Evolutionary conservation across 2,797 vertebrate species (phyloP).

Genomic region (Pangasius sanitwongsei): DNA sequence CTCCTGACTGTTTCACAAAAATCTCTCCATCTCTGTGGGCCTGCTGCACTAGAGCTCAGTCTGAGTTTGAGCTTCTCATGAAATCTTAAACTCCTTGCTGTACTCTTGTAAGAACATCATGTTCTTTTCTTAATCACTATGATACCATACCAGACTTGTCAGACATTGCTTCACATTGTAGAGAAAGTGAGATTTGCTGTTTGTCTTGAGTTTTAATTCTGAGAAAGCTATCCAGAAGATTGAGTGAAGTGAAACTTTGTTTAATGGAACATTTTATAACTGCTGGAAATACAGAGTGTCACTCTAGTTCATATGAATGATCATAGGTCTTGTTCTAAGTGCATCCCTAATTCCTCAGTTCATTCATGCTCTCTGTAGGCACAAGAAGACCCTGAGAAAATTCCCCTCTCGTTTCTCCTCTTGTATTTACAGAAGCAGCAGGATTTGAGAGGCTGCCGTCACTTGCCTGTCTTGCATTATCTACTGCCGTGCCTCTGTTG

Average conservation of each 20-base stretch:
- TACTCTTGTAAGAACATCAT: not conserved
- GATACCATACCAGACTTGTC: not conserved
- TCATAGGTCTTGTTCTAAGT: not conserved
- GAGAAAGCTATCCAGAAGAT: not conserved
- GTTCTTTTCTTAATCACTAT: not conserved
- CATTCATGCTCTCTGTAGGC: not conserved
- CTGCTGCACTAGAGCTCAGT: not conserved
- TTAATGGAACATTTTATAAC: not conserved
- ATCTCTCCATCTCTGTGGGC: not conserved
- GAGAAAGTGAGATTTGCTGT: not conserved
- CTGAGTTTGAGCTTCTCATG: constrained; percentile 7
- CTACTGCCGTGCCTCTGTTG: constrained; percentile 62
- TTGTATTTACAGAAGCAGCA: constrained; percentile 19
- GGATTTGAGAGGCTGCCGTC: constrained; percentile 15
- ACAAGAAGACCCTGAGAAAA: constrained; percentile 25
- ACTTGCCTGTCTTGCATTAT: constrained; percentile 69
- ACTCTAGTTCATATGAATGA: not conserved
- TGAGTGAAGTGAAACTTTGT: not conserved
- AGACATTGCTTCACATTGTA: not conserved
- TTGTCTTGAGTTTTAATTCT: not conserved
- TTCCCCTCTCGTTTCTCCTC: constrained; percentile 22
- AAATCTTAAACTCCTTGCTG: constrained; percentile 14
- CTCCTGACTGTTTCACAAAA: not conserved
- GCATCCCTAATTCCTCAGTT: not conserved
- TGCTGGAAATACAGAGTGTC: not conserved